A percentile compares a stretch with the other conserved stretches of the same genome.
Conservation (phyloP, 2,113 vertebrate species). For the Pseudorasbora parva region DNA sequence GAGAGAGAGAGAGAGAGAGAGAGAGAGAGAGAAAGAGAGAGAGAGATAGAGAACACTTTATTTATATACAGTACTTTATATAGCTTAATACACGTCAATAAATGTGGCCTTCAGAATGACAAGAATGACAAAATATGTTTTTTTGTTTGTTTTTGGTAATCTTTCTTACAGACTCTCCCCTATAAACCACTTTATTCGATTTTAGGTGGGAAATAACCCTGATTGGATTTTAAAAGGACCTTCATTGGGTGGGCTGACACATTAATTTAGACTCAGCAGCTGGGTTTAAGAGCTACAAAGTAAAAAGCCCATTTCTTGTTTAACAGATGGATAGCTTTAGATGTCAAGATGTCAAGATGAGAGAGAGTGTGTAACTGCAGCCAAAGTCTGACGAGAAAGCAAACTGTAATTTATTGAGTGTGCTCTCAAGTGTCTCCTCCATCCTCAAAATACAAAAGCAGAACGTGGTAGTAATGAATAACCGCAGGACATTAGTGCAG, state of each 20-base stretch:
- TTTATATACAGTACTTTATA: no score
- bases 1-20: no score
- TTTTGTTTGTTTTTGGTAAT: neutral
- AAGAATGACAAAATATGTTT: no score
- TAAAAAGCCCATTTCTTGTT: neutral
- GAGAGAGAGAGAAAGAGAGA: no score
- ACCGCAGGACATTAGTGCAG: neutral
- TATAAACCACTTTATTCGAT: neutral
- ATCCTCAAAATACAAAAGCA: conserved; percentile 6
- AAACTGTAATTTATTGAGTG: conserved; percentile 21
- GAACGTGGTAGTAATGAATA: neutral
- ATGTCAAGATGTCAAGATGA: conserved; percentile 18
- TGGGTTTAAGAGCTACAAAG: neutral
- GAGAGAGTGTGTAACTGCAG: neutral
- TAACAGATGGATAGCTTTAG: conserved; percentile 30
- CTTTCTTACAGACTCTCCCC: neutral
- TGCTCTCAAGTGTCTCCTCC: conserved; percentile 4
- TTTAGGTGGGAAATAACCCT: neutral
- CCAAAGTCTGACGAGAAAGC: conserved; percentile 2
- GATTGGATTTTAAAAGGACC: neutral
- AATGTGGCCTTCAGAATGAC: neutral
- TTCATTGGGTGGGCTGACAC: neutral
- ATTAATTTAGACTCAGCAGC: neutral
- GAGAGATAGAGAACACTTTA: no score
- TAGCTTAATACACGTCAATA: no score